Evolutionary conservation across 2,113 vertebrate genomes (phyloP), one percentile per base, ranked within the genome.

Genomic region (Phalacrocorax aristotelis): DNA sequence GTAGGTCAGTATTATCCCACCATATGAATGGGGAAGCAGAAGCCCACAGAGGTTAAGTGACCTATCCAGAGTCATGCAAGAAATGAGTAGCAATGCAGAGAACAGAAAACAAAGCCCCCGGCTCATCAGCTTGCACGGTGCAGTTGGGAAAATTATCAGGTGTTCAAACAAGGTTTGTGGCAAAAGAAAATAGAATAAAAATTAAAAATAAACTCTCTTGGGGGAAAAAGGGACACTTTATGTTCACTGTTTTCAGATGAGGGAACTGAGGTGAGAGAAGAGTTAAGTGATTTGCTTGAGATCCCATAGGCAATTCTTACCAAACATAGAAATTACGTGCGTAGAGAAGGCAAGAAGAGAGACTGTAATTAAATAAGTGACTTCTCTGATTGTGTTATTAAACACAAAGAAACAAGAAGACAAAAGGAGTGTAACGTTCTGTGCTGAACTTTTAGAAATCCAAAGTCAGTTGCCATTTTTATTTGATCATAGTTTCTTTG

Each of bases 401-500:
- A 87, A 65, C 62, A 83, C 42, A 91, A 93, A 88, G 78, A 79
- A 96, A 27, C 27, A 58, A 51, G 46, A 88, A 90, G 80, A 95
- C 51, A 87, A 94, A 91, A 96, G 62, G 27, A 60, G 6, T 20
- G 22, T 57, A 82, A 76, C 17, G 10, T 57, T 95, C 86, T 94
- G 14, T 82, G 90, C 93, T 30, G 40, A 98, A 93, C 82, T 97
- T 95, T 88, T 92, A 95, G 90, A 97, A 96, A 96, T 77, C 78
- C 90, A 89, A 91, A 97, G 61, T 88, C 95, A 87, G 91, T 92
- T 94, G 84, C 76, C 49, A 79, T 91, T 95, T 97, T 97, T 92
- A 95, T 95, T 97, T 98, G 93, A 95, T 97, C 95, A 71, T 60
- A 48, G 23, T 87, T 93, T 60, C 83, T 87, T 95, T 97, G 83